Percentiles rank a stretch among this genome's conserved stretches.
Evolutionary conservation across 2,888 invertebrate genomes (phyloP).

Genomic region (Cataglyphis cursor): DNA sequence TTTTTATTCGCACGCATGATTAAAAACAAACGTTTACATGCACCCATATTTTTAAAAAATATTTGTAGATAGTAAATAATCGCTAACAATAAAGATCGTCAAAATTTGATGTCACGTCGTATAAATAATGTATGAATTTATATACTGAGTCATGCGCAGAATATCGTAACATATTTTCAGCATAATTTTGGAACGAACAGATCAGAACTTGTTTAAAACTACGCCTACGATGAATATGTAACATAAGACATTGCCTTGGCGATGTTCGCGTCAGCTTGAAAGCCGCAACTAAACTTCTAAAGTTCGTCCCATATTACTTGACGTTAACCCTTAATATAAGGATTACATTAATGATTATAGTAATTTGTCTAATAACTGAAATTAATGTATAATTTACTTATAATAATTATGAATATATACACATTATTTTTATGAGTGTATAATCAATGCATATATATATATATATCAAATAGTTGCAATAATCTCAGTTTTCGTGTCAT

Average conservation of each 20-base stretch:
- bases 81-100: neutral
- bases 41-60: neutral
- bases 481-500: neutral
- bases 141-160: neutral
- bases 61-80: neutral
- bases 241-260: slow-evolving; percentile 20
- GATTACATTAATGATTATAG: neutral
- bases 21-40: neutral
- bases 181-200: slow-evolving; percentile 35
- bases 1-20: neutral
- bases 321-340: slow-evolving; percentile 11
- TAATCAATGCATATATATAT: neutral
- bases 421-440: neutral
- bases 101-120: neutral
- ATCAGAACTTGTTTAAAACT: slow-evolving; percentile 35
- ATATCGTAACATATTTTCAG: slow-evolving; percentile 15
- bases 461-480: neutral
- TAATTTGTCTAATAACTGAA: neutral
- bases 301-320: slow-evolving; percentile 34
- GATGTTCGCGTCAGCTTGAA: slow-evolving; percentile 27
- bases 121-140: neutral
- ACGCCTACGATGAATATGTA: slow-evolving; percentile 33
- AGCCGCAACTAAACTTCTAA: slow-evolving; percentile 22
- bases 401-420: neutral
- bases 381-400: neutral